Evolutionary conservation across 1,140 invertebrate species (phyloP), one percentile per base, ranked within the genome.

Genomic region (Euschistus heros): DNA sequence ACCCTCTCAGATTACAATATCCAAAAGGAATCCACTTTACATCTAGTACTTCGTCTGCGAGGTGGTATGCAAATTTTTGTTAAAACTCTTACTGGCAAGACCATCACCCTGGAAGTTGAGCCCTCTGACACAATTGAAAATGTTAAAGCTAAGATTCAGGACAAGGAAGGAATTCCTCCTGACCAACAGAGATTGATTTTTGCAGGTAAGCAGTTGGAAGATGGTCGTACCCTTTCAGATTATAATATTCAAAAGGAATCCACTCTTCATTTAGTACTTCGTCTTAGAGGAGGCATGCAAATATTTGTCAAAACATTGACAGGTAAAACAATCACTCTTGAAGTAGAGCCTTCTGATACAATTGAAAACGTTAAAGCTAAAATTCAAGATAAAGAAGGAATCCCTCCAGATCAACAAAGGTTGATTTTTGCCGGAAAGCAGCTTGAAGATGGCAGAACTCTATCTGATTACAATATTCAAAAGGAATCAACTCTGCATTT

Each of bases 401-500:
- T 37, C 8, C 33, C 33, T 10, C 33, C 33, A 10, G 33, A 37
- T 13, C 33, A 37, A 10, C 33, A 37, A 13, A 50, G 47, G 10
- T 17, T 20, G 6, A 18, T 20, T 81, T 79, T 88, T 71, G 80
- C 79, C 70, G 76, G 82, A 20, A 83, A 84, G 71, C 82, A 83
- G 71, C 71, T 83, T 18, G 82, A 83, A 75, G 88, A 90, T 72
- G 88, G 89, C 27, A 85, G 87, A 0, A 91, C 87, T 10, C 26
- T 97, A 10, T 71, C 86, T 6, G 92, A 97, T 74, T 95, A 95
- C 75, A 94, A 94, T 74, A 94, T 97, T 72, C 90, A 96, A 76
- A 95, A 95, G 72, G 88, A 92, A 76, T 91, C 89, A 1, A 92
- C 92, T 0, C 81, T 96, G 57, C 93, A 98, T 76, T 80, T 99